A percentile compares a stretch with the other conserved stretches of the same genome.
phyloP scores from a whole-genome alignment of 1,140 invertebrate species.

The Pseudomyrmex concolor region DNA sequence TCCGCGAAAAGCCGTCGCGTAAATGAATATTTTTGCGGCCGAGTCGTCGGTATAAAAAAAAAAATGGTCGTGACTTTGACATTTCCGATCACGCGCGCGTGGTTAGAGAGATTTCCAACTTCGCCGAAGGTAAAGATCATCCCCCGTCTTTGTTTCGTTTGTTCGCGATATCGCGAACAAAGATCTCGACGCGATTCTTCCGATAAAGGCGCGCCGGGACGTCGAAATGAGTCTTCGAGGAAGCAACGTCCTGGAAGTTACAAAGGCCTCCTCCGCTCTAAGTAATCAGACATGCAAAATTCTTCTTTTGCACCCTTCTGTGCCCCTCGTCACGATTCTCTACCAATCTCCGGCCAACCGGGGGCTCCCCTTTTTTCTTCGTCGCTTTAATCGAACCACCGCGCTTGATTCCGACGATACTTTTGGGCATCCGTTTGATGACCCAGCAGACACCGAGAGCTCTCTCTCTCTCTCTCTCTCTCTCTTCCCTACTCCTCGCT shows the following conservation, averaged over 20 bases:
- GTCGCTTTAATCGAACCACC: constrained; percentile 66
- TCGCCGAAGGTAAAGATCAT: background rate
- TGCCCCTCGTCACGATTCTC: constrained; percentile 29
- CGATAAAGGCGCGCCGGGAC: constrained; percentile 61
- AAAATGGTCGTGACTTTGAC: background rate
- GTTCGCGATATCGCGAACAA: constrained; percentile 5
- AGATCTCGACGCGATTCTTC: constrained; percentile 33
- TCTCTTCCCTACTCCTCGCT: background rate
- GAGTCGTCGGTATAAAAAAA: background rate
- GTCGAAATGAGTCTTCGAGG: constrained; percentile 69
- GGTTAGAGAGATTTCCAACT: background rate
- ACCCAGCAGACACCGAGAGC: constrained; percentile 33
- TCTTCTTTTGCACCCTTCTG: constrained; percentile 68
- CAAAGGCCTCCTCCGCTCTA: constrained; percentile 68
- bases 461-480: background rate
- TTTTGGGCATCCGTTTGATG: constrained; percentile 62
- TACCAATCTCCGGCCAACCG: background rate
- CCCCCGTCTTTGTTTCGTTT: constrained; percentile 1
- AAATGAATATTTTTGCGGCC: background rate
- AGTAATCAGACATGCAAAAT: constrained; percentile 77
- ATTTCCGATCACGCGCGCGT: background rate
- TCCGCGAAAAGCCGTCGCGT: background rate
- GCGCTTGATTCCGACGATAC: constrained; percentile 66
- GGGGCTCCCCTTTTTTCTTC: background rate
- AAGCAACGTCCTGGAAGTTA: constrained; percentile 64